Evolutionary conservation across 2,888 invertebrate species (phyloP).

Genomic region (Agapostemon virescens): DNA sequence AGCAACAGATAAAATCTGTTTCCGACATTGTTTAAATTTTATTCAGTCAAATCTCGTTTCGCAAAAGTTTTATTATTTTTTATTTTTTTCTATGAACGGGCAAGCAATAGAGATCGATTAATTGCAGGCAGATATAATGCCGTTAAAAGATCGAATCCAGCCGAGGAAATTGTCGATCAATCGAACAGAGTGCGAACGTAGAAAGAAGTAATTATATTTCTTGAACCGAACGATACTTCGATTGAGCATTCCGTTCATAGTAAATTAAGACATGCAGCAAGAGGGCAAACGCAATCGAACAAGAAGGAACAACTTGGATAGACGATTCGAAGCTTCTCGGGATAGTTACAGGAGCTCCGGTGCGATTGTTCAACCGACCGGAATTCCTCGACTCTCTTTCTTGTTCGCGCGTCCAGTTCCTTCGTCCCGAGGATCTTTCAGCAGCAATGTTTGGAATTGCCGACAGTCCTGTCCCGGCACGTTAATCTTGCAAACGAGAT

Average conservation of each 20-base stretch:
- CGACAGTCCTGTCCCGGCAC: slow-evolving; percentile 20
- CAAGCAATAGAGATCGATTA: too few species aligned
- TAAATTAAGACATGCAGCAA: slow-evolving; percentile 1
- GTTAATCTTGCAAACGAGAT: slow-evolving; percentile 54
- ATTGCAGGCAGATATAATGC: not conserved
- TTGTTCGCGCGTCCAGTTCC: slow-evolving; percentile 21
- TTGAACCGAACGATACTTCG: not conserved
- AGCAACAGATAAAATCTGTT: not conserved
- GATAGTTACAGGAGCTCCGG: slow-evolving; percentile 24
- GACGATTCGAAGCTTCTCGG: slow-evolving; percentile 30
- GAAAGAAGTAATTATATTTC: slow-evolving; percentile 2
- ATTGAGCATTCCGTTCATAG: not conserved
- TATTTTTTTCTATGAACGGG: too few species aligned
- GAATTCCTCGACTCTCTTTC: slow-evolving; percentile 28
- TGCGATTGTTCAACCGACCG: slow-evolving; percentile 39
- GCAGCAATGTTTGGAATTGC: slow-evolving; percentile 43
- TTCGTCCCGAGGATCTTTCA: slow-evolving; percentile 38
- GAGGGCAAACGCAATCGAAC: slow-evolving; percentile 17
- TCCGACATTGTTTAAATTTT: not conserved
- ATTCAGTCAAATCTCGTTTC: not conserved
- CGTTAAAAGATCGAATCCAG: too few species aligned
- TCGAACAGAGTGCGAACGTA: not conserved
- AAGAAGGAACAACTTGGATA: slow-evolving; percentile 15
- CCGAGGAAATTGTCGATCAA: not conserved
- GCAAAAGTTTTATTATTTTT: not conserved